phyloP scores from a whole-genome alignment of 1,140 invertebrate species.

The Paralvinella palmiformis region DNA sequence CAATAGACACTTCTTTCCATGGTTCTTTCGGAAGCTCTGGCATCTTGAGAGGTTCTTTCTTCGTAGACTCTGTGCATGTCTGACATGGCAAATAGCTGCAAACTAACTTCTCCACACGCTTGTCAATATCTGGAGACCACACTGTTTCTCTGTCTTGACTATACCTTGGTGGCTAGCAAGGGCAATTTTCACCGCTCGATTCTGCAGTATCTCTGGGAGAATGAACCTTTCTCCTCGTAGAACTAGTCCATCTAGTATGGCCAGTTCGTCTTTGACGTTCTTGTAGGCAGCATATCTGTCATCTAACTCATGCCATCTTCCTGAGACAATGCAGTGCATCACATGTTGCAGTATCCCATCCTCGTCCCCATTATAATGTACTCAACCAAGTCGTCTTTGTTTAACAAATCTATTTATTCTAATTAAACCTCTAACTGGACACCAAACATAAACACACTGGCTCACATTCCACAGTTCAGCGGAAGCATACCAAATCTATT shows the following conservation, averaged over 20 bases:
- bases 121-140: slow-evolving; percentile 3
- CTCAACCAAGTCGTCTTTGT: no score
- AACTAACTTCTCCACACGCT: not conserved
- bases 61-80: not conserved
- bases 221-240: not conserved
- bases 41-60: slow-evolving; percentile 6
- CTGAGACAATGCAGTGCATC: no score
- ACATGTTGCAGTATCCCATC: no score
- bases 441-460: no score
- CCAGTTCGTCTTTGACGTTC: not conserved
- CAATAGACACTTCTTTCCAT: slow-evolving; percentile 8
- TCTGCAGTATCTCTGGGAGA: not conserved
- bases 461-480: no score
- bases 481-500: no score
- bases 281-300: no score
- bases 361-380: no score
- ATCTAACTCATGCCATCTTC: no score
- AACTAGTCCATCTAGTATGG: not conserved
- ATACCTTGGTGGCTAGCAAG: not conserved
- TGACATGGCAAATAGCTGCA: not conserved
- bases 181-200: not conserved
- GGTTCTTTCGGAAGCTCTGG: slow-evolving; percentile 1
- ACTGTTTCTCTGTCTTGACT: slow-evolving; percentile 4
- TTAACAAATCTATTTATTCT: no score
- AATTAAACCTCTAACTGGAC: no score